These are phyloP conservation scores for Mesocricetus auratus DNA, from an alignment of 2,113 vertebrate genomes.

Conservation along the genomic window DNA sequence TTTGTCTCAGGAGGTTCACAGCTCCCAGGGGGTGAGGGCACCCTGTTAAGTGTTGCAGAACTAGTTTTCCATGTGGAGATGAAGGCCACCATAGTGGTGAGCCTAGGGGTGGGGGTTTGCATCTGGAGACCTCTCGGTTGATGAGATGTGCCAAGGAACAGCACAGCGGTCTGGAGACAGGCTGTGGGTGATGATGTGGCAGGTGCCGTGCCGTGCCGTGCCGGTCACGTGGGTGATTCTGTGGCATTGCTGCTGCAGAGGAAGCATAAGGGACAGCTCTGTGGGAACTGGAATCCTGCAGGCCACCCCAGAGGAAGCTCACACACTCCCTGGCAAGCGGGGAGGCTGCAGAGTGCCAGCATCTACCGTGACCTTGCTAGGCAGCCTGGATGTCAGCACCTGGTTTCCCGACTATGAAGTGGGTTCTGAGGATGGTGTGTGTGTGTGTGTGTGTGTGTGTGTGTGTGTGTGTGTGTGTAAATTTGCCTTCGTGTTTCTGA, in stretches of 20 bases:
- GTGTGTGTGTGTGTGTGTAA: too few species aligned
- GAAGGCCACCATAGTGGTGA: rapidly evolving
- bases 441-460: background rate
- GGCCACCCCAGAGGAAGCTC: background rate
- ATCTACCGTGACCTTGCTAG: background rate
- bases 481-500: background rate
- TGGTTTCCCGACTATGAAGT: background rate
- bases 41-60: background rate
- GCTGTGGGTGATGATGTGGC: background rate
- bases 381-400: background rate
- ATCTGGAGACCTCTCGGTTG: rapidly evolving
- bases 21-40: background rate
- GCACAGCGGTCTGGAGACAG: rapidly evolving
- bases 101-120: rapidly evolving
- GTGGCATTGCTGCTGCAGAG: background rate
- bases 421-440: background rate
- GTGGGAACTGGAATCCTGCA: background rate
- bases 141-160: background rate
- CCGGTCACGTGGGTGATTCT: background rate
- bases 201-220: rapidly evolving
- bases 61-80: background rate
- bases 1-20: background rate
- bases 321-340: rapidly evolving
- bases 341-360: background rate
- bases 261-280: background rate